A percentile compares a stretch with the other conserved stretches of the same genome.
Conservation (phyloP, 1,140 invertebrate genomes). For the Eumaeus atala region DNA sequence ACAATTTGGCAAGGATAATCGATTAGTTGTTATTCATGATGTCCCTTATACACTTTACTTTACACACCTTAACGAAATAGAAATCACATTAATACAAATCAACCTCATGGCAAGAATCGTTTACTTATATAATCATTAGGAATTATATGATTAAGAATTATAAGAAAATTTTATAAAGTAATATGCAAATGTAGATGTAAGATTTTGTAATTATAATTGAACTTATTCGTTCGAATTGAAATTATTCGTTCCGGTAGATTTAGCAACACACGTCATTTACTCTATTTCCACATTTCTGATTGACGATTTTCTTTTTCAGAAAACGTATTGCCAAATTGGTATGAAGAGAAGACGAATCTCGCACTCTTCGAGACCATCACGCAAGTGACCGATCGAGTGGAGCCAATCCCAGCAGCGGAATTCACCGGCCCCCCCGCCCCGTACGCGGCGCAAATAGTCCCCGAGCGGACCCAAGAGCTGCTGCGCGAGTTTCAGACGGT, state of each 20-base stretch:
- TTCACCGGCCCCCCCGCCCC: constrained; percentile 26
- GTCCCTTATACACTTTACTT: no score
- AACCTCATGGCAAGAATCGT: no score
- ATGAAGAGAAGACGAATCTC: constrained; percentile 81
- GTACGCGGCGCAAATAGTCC: constrained; percentile 43
- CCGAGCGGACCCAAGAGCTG: constrained; percentile 75
- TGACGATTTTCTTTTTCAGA: constrained; percentile 74
- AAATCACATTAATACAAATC: no score
- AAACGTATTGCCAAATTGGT: constrained; percentile 78
- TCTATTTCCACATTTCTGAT: not conserved
- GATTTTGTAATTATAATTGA: constrained; percentile 8
- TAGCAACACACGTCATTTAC: not conserved
- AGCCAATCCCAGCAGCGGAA: constrained; percentile 43
- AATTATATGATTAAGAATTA: no score
- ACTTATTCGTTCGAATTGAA: no score
- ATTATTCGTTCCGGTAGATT: not conserved
- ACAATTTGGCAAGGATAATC: no score
- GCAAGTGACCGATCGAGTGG: constrained; percentile 69
- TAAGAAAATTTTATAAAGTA: no score
- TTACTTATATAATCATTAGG: no score
- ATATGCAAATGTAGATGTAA: no score
- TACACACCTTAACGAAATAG: no score
- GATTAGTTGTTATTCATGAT: no score
- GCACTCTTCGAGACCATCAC: constrained; percentile 80
- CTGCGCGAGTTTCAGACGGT: constrained; percentile 81